Evolutionary conservation across 2,888 invertebrate genomes (phyloP), one percentile per base, ranked within the genome.

Genomic region (Drosophila mulleri): DNA sequence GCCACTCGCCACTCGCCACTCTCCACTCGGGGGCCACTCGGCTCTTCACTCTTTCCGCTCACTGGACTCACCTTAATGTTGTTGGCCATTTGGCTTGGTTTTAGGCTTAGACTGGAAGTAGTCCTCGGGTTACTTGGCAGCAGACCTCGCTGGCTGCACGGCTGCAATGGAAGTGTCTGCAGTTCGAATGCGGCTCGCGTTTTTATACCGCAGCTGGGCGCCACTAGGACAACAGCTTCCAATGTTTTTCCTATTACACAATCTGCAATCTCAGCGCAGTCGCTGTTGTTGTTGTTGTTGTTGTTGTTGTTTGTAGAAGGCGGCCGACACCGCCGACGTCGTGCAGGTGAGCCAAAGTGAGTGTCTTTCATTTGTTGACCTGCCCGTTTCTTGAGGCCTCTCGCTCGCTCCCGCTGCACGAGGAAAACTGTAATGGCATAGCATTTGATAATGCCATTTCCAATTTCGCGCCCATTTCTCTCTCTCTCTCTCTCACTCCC

Each of bases 171-270:
- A 82, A 89, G 75, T 86, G 89, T 84, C 72, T 73, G 61, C 75
- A 58, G 80, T 50, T 72, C 67, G 75, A 42, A 66, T 62, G 42
- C 47, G 66, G 42, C 29, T 37, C 42, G 56, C 61, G 82, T 70
- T 89, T 86, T 75, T 86, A 86, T 86, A 90, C 52, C 37, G 3
- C 32, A 32, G 32, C 11, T 11, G 11, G 32, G 9, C 11, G 18
- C 35, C 61, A 66, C 61, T 81, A 78, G 83, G 90, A 82, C 83
- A 72, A 48, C 35, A 20, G 44, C 44, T 18, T 16, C 37, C 50
- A 70, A 64, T 66, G 67, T 82, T 86, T 50, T 86, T 76, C 61
- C 90, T 79, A 83, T 84, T 84, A 80, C 83, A 84, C 89, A 90
- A 84, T 84, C 71, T 35, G 42, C 59, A 44, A 63, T 57, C 29